Conservation (phyloP, 2,888 invertebrate species). For the Mesorhabditis belari region DNA sequence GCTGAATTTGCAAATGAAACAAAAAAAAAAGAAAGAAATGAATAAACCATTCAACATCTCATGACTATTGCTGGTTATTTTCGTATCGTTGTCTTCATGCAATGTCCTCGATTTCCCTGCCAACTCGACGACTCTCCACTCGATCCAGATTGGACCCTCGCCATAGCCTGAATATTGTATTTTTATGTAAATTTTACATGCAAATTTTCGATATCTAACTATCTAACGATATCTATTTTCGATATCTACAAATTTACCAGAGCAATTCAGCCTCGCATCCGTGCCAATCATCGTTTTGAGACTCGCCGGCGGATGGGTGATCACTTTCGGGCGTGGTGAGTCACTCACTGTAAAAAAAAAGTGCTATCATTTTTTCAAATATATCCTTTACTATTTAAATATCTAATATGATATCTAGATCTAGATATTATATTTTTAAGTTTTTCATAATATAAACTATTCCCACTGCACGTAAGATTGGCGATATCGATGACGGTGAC, state of each 20-base stretch:
- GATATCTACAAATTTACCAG: constrained; percentile 13
- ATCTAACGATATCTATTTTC: too few species aligned
- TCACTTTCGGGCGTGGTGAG: constrained; percentile 30
- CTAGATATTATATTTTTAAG: background rate
- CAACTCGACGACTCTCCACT: constrained; percentile 30
- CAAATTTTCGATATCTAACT: too few species aligned
- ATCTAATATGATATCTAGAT: too few species aligned
- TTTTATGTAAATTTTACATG: too few species aligned
- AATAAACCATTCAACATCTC: constrained; percentile 17
- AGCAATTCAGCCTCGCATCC: constrained; percentile 19
- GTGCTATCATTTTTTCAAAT: too few species aligned
- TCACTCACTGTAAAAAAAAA: constrained; percentile 16
- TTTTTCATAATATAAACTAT: background rate
- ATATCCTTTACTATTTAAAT: too few species aligned
- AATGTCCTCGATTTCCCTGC: constrained; percentile 17
- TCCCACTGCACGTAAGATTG: constrained; percentile 27
- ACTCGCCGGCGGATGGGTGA: constrained; percentile 14
- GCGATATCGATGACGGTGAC: constrained; percentile 24
- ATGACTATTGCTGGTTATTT: constrained; percentile 18
- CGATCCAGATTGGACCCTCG: constrained; percentile 3
- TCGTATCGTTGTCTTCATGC: constrained; percentile 14
- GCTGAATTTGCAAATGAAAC: too few species aligned
- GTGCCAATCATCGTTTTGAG: constrained; percentile 13
- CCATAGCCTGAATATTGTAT: background rate
- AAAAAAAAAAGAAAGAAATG: background rate